Evolutionary conservation across 2,888 invertebrate species (phyloP), one percentile per base, ranked within the genome.

Genomic region (Chloromyia formosa): DNA sequence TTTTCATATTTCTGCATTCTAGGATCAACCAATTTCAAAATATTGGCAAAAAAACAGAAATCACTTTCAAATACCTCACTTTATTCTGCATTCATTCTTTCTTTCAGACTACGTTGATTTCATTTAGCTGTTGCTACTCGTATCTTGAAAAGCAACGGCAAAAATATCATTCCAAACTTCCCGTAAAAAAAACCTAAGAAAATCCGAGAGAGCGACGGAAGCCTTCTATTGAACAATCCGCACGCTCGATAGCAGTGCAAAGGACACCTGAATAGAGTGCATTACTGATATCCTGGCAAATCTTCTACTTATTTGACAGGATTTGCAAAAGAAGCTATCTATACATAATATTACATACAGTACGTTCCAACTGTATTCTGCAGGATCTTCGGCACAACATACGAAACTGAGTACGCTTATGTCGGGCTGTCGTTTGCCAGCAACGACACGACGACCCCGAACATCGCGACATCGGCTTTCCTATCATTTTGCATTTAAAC

Each of bases 271-370:
- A 42, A 64, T 64, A 40, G 20, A 64, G 62, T 64, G 42, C 42
- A 64, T 64, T 64, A 64, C 62, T 42, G 62, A 64, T 64, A 64
- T 64, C 62, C 62, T 64, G 20, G 42, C 62, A 64, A 64, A 64
- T 42, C 62, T 42, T 64, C 20, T 42, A 64, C 62, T 42, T 64
- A 64, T 64, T 64, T 42, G 62, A 18, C 42, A 40, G 23, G 62
- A 20, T 18, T 40, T 40, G 49, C 49, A 49, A 49, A 49, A n/a
- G 49, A 7, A 60, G 23, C 60, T 9, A 60, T 60, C 20, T 60
- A 22, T 23, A 27, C 23, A 22, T 60, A n/a, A 35, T 49, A 5
- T 10, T 49, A n/a, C 12, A 49, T 12, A n/a, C 49, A 3, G 3
- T 60, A 23, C 23, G 2, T 60, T 27, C 10, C 12, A 60, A 18